phyloP scores from a whole-genome alignment of 2,888 invertebrate species.

The Agrotis exclamationis region DNA sequence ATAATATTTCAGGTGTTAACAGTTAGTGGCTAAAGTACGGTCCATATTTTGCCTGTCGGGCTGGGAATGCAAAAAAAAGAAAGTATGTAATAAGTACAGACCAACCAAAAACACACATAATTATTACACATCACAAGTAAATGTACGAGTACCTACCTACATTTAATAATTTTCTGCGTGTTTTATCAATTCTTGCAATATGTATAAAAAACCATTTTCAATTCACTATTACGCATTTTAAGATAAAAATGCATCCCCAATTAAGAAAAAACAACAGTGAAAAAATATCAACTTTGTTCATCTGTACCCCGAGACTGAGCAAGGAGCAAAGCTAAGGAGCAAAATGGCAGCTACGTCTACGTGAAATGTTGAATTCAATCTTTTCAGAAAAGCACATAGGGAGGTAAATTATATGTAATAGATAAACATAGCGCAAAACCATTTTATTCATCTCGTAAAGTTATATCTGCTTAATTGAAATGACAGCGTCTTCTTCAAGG shows the following conservation, averaged over 20 bases:
- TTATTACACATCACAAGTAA: background rate
- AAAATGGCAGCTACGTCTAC: conserved; percentile 43
- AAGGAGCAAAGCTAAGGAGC: background rate
- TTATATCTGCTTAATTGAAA: conserved; percentile 21
- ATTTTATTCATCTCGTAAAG: conserved; percentile 6
- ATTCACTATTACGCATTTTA: background rate
- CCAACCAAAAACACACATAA: background rate
- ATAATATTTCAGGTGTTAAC: background rate
- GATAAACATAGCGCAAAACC: conserved; percentile 18
- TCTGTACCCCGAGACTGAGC: background rate
- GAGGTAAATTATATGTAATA: background rate
- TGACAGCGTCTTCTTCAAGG: conserved; percentile 32
- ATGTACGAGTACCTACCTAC: too few species aligned
- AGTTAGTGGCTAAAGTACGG: background rate
- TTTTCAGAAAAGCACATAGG: conserved; percentile 13
- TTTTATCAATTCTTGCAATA: background rate
- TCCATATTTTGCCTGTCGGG: background rate
- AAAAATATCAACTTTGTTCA: background rate
- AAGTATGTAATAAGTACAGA: too few species aligned
- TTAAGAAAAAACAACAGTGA: background rate
- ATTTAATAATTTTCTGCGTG: background rate
- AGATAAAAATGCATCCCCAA: too few species aligned
- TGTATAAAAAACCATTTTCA: background rate
- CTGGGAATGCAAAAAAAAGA: background rate
- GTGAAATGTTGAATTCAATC: conserved; percentile 2